A percentile compares a stretch with the other conserved stretches of the same genome.
Conservation (phyloP, 2,888 invertebrate species). For the Macrostomum cliftonense region DNA sequence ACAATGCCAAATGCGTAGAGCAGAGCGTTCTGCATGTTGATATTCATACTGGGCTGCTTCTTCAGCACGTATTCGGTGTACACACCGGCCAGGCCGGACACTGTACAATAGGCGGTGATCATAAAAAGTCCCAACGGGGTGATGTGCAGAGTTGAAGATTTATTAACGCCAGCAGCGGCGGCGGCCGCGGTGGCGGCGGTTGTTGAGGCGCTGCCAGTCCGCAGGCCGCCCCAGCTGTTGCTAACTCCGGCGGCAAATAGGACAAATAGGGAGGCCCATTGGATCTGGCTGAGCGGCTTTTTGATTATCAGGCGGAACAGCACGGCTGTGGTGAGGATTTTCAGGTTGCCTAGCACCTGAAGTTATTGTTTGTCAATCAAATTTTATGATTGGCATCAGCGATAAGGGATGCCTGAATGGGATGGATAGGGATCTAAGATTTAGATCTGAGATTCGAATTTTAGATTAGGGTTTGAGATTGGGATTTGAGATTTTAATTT, state of each 20-base stretch:
- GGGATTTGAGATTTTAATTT: neutral
- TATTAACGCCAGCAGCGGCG: neutral
- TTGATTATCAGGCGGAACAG: slow-evolving; percentile 32
- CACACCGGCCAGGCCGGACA: slow-evolving; percentile 34
- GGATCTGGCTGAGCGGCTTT: slow-evolving; percentile 22
- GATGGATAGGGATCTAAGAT: too few species aligned
- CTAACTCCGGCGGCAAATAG: slow-evolving; percentile 25
- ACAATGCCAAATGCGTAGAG: slow-evolving; percentile 26
- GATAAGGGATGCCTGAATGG: too few species aligned
- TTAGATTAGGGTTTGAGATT: too few species aligned
- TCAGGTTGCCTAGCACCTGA: slow-evolving; percentile 33
- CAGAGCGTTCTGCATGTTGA: slow-evolving; percentile 30
- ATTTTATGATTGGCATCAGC: too few species aligned
- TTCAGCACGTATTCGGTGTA: slow-evolving; percentile 36
- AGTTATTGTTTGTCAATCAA: slow-evolving; percentile 1
- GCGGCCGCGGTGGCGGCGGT: neutral
- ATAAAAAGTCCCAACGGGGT: slow-evolving; percentile 27
- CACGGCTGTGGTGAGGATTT: slow-evolving; percentile 33
- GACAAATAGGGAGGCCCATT: slow-evolving; percentile 27
- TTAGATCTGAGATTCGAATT: too few species aligned
- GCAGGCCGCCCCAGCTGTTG: slow-evolving; percentile 23
- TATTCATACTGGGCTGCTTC: slow-evolving; percentile 21
- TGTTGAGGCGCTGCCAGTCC: too few species aligned
- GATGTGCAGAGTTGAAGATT: slow-evolving; percentile 18
- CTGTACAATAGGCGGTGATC: slow-evolving; percentile 24